phyloP scores from a whole-genome alignment of 2,888 invertebrate species.

The Caenorhabditis macrosperma region DNA sequence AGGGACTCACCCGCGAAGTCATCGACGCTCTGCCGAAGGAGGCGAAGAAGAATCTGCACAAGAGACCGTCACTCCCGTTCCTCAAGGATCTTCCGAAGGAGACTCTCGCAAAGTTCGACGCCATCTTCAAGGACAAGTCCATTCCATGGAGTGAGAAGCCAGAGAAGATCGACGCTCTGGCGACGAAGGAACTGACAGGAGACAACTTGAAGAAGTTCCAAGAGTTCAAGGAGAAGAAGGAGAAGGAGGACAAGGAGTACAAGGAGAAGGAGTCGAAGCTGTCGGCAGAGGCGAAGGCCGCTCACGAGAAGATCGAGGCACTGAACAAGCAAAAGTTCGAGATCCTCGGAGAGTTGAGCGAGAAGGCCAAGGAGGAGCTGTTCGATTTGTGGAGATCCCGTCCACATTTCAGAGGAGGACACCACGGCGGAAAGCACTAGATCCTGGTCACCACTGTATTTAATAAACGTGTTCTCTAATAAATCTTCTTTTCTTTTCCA shows the following conservation, averaged over 20 bases:
- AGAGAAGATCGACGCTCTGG: constrained; percentile 68
- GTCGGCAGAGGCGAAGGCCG: constrained; percentile 65
- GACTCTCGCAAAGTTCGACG: constrained; percentile 64
- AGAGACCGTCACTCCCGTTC: constrained; percentile 56
- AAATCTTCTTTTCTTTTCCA: not conserved
- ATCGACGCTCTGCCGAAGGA: constrained; percentile 65
- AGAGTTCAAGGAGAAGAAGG: constrained; percentile 67
- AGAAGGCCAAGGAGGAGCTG: constrained; percentile 65
- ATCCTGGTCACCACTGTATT: not conserved
- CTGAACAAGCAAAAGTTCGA: constrained; percentile 69
- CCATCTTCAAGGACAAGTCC: constrained; percentile 65
- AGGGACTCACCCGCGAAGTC: constrained; percentile 67
- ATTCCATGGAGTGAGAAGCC: constrained; percentile 65
- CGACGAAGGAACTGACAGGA: constrained; percentile 66
- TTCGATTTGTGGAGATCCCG: constrained; percentile 64
- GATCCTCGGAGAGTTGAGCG: constrained; percentile 59
- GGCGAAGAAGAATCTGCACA: constrained; percentile 53
- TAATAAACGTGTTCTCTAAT: not conserved
- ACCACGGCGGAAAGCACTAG: constrained; percentile 40
- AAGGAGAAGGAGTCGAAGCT: constrained; percentile 69
- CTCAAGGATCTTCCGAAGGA: constrained; percentile 62
- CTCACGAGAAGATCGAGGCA: constrained; percentile 68
- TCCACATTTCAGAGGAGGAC: constrained; percentile 58
- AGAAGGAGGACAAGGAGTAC: constrained; percentile 61
- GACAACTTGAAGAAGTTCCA: constrained; percentile 68